Conservation (phyloP, 2,113 vertebrate genomes). For the Trogon surrucura region DNA sequence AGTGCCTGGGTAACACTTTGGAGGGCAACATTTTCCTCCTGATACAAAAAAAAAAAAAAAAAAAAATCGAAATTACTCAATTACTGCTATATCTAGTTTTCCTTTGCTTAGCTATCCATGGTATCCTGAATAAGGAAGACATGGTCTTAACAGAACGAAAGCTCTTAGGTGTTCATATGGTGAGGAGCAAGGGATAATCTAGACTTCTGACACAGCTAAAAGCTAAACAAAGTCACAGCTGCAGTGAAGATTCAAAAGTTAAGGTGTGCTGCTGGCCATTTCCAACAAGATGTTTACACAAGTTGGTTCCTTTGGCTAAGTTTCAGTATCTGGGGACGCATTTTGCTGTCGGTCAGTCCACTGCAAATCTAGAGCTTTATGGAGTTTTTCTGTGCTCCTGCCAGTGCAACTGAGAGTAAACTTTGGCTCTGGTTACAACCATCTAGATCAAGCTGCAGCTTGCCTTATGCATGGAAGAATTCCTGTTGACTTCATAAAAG, state of each 20-base stretch:
- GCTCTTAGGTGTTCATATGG: not conserved
- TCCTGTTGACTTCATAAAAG: slow-evolving; percentile 7
- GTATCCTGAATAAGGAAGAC: not conserved
- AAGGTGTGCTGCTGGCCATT: not conserved
- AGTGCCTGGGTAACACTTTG: not conserved
- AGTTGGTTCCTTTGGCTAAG: not conserved
- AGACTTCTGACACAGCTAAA: not conserved
- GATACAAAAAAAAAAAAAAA: not conserved
- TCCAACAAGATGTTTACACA: not conserved
- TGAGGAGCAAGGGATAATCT: not conserved
- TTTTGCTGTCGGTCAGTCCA: slow-evolving; percentile 21
- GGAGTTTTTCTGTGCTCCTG: not conserved
- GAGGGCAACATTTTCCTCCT: not conserved
- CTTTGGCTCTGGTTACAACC: slow-evolving; percentile 21
- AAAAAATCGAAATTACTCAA: not conserved
- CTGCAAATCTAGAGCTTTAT: slow-evolving; percentile 9
- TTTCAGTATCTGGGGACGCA: not conserved
- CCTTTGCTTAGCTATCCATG: not conserved
- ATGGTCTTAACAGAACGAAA: not conserved
- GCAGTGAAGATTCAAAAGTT: not conserved
- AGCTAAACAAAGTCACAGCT: not conserved
- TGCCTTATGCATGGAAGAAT: slow-evolving; percentile 1
- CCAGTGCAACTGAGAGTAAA: not conserved
- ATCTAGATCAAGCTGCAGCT: slow-evolving; percentile 6
- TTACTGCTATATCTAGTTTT: not conserved